Evolutionary conservation across 2,888 invertebrate genomes (phyloP).

Genomic region (Tuta absoluta): DNA sequence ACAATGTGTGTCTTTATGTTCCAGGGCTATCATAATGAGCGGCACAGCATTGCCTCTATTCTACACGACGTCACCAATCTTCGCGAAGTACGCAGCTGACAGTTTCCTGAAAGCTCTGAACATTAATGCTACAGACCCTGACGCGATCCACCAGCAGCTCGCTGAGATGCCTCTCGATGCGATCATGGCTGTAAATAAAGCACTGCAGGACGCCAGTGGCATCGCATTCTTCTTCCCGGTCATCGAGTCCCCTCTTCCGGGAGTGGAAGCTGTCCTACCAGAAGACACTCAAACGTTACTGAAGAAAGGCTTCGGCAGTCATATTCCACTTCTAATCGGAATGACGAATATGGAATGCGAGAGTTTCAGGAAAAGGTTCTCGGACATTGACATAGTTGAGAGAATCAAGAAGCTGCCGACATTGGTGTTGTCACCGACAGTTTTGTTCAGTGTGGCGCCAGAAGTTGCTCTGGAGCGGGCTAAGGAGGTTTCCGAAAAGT

Average conservation of each 20-base stretch:
- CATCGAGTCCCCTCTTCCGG: constrained; percentile 56
- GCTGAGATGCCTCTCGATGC: constrained; percentile 53
- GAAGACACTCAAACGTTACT: constrained; percentile 61
- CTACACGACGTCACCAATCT: constrained; percentile 56
- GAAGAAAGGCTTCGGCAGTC: constrained; percentile 52
- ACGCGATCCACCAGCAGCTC: constrained; percentile 55
- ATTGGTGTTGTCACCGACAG: constrained; percentile 46
- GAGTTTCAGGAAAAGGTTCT: constrained; percentile 55
- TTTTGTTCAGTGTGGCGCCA: constrained; percentile 45
- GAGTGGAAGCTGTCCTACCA: constrained; percentile 58
- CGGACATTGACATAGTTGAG: constrained; percentile 49
- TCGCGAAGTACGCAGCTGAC: constrained; percentile 48
- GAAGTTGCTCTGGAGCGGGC: constrained; percentile 40
- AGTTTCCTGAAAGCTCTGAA: constrained; percentile 67
- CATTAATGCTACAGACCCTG: constrained; percentile 56
- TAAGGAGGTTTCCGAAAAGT: constrained; percentile 46
- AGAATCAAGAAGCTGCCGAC: constrained; percentile 47
- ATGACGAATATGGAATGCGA: constrained; percentile 65
- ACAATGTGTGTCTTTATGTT: constrained; percentile 29
- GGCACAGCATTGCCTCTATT: constrained; percentile 57
- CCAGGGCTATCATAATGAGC: constrained; percentile 66
- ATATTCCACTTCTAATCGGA: constrained; percentile 64
- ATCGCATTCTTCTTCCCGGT: constrained; percentile 61
- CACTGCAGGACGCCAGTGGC: constrained; percentile 54
- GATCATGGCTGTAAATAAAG: constrained; percentile 53